A percentile compares a stretch with the other conserved stretches of the same genome.
Conservation (phyloP, 2,113 vertebrate genomes). For the Brachyhypopomus gauderio region DNA sequence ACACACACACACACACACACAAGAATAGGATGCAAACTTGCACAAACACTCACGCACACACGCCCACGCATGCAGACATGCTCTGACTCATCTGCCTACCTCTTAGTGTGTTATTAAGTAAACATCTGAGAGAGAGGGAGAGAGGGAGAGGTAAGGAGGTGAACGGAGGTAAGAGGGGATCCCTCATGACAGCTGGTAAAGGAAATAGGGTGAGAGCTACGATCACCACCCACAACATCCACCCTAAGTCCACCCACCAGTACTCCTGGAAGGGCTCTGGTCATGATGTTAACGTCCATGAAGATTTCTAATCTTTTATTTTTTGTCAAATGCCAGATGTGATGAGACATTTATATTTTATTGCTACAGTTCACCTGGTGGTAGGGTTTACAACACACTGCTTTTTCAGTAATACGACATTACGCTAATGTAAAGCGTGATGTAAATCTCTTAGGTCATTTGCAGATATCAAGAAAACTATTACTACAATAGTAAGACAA, state of each 20-base stretch:
- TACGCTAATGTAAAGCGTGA: too few species aligned
- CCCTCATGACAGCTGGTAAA: constrained; percentile 4
- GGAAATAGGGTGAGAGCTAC: too few species aligned
- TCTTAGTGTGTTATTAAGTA: constrained; percentile 37
- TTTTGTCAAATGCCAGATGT: not conserved
- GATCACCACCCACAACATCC: not conserved
- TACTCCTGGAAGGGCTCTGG: not conserved
- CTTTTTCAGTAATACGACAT: too few species aligned
- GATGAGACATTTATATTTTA: not conserved
- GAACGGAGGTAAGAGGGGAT: constrained; percentile 41
- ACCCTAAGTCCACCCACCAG: not conserved
- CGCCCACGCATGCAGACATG: constrained; percentile 36
- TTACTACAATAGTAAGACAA: not conserved
- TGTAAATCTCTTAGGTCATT: not conserved
- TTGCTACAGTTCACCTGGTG: not conserved
- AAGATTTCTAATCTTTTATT: not conserved
- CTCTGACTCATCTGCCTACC: constrained; percentile 30
- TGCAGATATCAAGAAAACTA: not conserved
- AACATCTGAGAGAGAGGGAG: constrained; percentile 1
- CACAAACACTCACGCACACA: constrained; percentile 35
- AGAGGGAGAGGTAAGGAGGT: not conserved
- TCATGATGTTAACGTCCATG: constrained; percentile 14
- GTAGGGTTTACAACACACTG: not conserved
- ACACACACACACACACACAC: not conserved
- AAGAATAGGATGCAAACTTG: constrained; percentile 24